Evolutionary conservation across 1,140 invertebrate species (phyloP).

Genomic region (Drosophila truncata): DNA sequence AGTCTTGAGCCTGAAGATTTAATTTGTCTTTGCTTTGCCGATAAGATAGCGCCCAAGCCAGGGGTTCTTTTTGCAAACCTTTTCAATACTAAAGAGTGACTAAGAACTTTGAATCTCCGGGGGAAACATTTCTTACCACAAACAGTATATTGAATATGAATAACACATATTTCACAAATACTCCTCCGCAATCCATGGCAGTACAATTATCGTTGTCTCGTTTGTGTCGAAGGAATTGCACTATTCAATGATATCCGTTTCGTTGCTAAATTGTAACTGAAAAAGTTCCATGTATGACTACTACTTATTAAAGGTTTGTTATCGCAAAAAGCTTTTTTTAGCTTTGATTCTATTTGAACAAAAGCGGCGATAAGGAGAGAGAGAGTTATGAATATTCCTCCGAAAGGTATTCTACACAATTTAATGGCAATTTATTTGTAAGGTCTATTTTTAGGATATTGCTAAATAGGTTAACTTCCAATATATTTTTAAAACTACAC

Average conservation of each 20-base stretch:
- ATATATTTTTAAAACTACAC: not conserved
- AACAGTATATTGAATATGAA: slow-evolving; percentile 94
- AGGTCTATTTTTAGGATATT: not conserved
- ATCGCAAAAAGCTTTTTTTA: slow-evolving; percentile 6
- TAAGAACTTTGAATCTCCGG: slow-evolving; percentile 2
- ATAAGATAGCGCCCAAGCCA: slow-evolving; percentile 49
- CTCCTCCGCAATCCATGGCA: slow-evolving; percentile 89
- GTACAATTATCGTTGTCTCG: not conserved
- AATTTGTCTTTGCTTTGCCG: slow-evolving; percentile 35
- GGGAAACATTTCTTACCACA: slow-evolving; percentile 89
- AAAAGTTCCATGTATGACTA: slow-evolving; percentile 1
- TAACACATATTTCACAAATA: slow-evolving; percentile 93
- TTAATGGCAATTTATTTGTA: no score
- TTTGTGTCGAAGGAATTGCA: not conserved
- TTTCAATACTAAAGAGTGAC: not conserved
- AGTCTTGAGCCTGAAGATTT: slow-evolving; percentile 35
- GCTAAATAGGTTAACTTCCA: not conserved
- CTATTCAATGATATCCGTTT: slow-evolving; percentile 6
- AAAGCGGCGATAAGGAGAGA: not conserved
- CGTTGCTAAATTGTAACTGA: slow-evolving; percentile 5
- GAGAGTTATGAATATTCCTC: not conserved
- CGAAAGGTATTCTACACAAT: slow-evolving; percentile 2
- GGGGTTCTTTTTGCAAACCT: slow-evolving; percentile 4
- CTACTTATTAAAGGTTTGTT: not conserved
- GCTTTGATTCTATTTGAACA: not conserved